Percentiles rank a stretch among this genome's conserved stretches.
Conservation (phyloP, 1,140 invertebrate species). For the Trichonephila inaurata region DNA sequence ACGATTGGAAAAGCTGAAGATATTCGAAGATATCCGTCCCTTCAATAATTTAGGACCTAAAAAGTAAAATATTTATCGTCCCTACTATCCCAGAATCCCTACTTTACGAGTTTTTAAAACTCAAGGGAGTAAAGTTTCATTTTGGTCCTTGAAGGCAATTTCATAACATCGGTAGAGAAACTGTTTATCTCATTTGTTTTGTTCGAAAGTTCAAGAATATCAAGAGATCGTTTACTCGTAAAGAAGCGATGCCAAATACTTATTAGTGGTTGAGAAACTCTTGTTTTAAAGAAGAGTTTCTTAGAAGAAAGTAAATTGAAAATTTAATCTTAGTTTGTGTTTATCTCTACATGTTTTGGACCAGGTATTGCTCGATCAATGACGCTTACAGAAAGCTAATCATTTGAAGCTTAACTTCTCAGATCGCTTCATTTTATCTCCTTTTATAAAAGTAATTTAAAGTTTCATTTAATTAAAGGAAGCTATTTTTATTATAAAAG, state of each 20-base stretch:
- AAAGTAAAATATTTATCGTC: not conserved
- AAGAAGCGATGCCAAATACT: not conserved
- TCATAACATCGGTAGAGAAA: slow-evolving; percentile 13
- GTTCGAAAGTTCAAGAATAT: not conserved
- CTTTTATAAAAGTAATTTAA: too few relatives aligned
- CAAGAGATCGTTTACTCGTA: not conserved
- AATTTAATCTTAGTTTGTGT: not conserved
- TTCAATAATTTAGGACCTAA: slow-evolving; percentile 27
- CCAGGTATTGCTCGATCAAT: too few relatives aligned
- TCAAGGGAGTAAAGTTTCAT: slow-evolving; percentile 8
- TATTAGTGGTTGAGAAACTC: not conserved
- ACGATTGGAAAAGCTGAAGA: not conserved
- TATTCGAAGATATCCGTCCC: not conserved
- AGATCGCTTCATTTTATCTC: too few relatives aligned
- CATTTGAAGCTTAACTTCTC: too few relatives aligned
- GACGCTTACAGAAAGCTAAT: too few relatives aligned
- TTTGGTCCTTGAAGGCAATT: not conserved
- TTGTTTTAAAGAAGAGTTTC: not conserved
- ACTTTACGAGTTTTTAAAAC: not conserved
- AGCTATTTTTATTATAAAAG: too few relatives aligned
- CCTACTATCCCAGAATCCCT: not conserved
- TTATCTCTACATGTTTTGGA: not conserved
- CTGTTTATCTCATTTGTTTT: slow-evolving; percentile 23
- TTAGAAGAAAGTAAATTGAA: not conserved
- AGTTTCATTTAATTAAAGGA: too few relatives aligned